Conservation (phyloP, 2,113 vertebrate genomes). For the Emydocephalus ijimae region DNA sequence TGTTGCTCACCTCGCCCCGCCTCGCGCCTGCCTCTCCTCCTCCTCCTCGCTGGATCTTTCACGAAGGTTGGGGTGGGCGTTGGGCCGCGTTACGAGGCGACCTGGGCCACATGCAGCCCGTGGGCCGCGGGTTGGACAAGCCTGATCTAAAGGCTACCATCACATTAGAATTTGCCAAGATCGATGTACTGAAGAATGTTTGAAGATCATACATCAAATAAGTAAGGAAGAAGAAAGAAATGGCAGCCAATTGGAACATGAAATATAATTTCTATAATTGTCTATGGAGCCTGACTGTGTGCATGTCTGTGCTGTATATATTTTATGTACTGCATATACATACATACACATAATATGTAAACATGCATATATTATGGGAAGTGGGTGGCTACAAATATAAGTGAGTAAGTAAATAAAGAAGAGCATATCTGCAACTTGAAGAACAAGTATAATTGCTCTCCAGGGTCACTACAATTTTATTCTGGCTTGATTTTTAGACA, state of each 20-base stretch:
- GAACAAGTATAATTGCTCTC: not conserved
- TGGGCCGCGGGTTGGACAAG: too few species aligned
- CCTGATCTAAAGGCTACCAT: too few species aligned
- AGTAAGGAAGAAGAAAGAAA: not conserved
- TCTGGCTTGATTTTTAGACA: not conserved
- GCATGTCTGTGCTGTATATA: not conserved
- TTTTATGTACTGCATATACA: not conserved
- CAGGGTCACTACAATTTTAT: not conserved
- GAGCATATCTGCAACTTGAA: not conserved
- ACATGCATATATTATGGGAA: not conserved
- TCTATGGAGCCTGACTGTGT: not conserved
- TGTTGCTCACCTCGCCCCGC: too few species aligned
- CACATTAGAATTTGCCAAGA: not conserved
- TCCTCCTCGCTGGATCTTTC: too few species aligned
- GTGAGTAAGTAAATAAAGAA: not conserved
- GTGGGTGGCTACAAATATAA: not conserved
- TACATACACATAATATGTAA: not conserved
- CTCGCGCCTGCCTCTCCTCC: too few species aligned
- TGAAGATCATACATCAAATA: not conserved
- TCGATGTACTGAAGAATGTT: not conserved
- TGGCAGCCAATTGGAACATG: not conserved
- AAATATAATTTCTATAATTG: not conserved
- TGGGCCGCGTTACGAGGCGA: too few species aligned
- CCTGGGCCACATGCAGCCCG: too few species aligned
- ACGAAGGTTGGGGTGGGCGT: too few species aligned